Conservation (phyloP, 2,888 invertebrate genomes). For the Maniola hyperantus region DNA sequence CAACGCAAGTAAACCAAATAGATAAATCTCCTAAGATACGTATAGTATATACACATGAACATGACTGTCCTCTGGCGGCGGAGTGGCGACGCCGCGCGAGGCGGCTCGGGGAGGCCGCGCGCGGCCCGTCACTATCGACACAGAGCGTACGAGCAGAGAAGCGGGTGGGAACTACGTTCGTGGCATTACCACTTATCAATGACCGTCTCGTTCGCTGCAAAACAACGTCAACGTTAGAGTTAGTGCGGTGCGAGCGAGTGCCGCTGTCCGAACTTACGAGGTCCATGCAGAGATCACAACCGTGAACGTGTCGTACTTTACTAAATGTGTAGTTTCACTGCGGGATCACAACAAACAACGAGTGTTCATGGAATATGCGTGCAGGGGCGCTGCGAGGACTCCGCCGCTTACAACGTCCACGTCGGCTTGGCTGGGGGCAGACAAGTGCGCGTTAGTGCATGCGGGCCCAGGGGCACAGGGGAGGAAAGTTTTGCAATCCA, state of each 20-base stretch:
- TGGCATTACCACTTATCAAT: conserved; percentile 86
- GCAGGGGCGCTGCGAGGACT: conserved; percentile 71
- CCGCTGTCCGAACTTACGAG: conserved; percentile 74
- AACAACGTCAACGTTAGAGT: conserved; percentile 68
- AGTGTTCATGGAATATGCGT: conserved; percentile 81
- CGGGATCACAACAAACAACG: conserved; percentile 82
- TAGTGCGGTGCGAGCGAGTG: conserved; percentile 66
- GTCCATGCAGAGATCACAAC: conserved; percentile 77
- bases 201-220: conserved; percentile 88
- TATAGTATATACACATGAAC: conserved; percentile 81
- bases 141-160: conserved; percentile 74
- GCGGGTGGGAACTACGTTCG: conserved; percentile 77
- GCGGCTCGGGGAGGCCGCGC: conserved; percentile 41
- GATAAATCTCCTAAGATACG: conserved; percentile 81
- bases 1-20: conserved; percentile 80
- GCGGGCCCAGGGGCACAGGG: conserved; percentile 51
- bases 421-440: conserved; percentile 79
- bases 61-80: conserved; percentile 62
- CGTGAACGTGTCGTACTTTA: conserved; percentile 60
- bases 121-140: conserved; percentile 54
- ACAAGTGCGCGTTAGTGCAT: conserved; percentile 76
- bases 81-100: conserved; percentile 58
- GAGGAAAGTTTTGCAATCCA: conserved; percentile 55
- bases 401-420: conserved; percentile 76
- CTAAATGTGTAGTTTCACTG: conserved; percentile 79